phyloP scores from a whole-genome alignment of 2,797 vertebrate genomes.

The Poeciliopsis infans region DNA sequence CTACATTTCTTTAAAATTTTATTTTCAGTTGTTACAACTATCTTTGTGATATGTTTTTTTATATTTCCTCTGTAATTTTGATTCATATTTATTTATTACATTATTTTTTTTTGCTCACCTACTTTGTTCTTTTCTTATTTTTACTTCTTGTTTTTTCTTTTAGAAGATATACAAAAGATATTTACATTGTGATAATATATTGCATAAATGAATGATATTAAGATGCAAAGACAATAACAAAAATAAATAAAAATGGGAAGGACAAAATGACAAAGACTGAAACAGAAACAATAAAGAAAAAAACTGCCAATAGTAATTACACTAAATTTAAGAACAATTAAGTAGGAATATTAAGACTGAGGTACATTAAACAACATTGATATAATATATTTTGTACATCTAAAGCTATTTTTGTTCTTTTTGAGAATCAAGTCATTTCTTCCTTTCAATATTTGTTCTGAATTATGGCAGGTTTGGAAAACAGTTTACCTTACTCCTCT shows the following conservation, averaged over 20 bases:
- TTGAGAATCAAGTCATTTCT: background rate
- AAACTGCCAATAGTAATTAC: background rate
- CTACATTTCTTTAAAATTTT: background rate
- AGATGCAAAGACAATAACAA: background rate
- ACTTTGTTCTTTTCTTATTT: background rate
- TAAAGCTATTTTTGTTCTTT: background rate
- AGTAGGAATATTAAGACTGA: background rate
- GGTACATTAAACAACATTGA: background rate
- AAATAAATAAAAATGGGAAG: background rate
- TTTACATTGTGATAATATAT: background rate
- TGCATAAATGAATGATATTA: background rate
- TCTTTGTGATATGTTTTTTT: background rate
- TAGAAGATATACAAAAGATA: background rate
- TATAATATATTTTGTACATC: background rate
- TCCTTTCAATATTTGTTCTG: background rate
- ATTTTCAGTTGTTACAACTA: background rate
- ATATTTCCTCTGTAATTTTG: background rate
- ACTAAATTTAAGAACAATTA: background rate
- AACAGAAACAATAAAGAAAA: background rate
- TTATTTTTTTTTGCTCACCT: background rate
- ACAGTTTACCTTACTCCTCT: slow-evolving; percentile 86
- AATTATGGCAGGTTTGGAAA: background rate
- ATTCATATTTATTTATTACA: background rate
- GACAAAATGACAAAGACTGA: background rate
- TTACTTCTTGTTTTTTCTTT: background rate